phyloP scores from a whole-genome alignment of 1,140 invertebrate species.

The Polypedilum vanderplanki region DNA sequence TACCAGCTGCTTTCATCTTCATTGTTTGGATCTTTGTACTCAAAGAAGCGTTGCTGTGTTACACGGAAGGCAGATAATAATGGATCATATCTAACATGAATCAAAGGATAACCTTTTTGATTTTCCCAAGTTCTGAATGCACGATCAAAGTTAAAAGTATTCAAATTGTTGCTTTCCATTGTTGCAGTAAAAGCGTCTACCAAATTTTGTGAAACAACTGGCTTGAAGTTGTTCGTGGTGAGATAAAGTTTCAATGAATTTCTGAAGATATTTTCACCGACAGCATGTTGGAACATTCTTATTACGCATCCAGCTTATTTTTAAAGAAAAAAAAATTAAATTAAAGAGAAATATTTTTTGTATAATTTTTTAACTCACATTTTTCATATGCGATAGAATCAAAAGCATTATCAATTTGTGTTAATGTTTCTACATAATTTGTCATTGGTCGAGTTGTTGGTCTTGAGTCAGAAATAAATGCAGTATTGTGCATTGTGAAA shows the following conservation, averaged over 20 bases:
- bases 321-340: background rate
- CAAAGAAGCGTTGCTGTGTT: background rate
- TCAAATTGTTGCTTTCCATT: background rate
- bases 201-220: background rate
- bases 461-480: constrained; percentile 58
- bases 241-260: constrained; percentile 39
- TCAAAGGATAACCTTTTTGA: background rate
- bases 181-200: background rate
- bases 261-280: constrained; percentile 47
- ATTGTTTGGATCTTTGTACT: background rate
- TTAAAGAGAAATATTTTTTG: background rate
- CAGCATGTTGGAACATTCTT: constrained; percentile 88
- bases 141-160: background rate
- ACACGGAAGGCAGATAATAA: background rate
- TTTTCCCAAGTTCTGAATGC: background rate
- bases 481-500: constrained; percentile 32
- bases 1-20: background rate
- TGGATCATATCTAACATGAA: background rate
- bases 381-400: constrained; percentile 73
- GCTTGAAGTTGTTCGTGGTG: background rate
- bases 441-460: constrained; percentile 65
- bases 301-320: constrained; percentile 58
- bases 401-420: constrained; percentile 66
- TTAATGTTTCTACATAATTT: constrained; percentile 59
- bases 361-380: constrained; percentile 42